Evolutionary conservation across 2,888 invertebrate genomes (phyloP).

Genomic region (Lathronympha strigana): DNA sequence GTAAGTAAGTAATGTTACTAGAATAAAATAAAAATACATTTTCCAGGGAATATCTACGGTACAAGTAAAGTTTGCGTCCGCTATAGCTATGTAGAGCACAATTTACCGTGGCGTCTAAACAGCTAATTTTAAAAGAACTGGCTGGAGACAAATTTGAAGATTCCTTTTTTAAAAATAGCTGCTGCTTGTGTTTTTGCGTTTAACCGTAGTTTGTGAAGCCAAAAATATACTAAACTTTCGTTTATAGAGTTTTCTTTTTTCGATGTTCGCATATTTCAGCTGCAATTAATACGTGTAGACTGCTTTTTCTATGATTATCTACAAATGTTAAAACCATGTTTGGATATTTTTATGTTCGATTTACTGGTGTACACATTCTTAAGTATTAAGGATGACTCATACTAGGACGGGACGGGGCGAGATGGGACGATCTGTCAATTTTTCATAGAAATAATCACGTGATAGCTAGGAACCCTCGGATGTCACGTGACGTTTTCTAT

Average conservation of each 20-base stretch:
- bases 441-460: too few species aligned
- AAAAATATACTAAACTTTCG: not conserved
- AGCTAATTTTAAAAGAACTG: constrained; percentile 79
- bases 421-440: too few species aligned
- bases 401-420: too few species aligned
- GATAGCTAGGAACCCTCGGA: too few species aligned
- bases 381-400: too few species aligned
- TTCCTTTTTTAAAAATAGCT: constrained; percentile 46
- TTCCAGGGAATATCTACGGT: constrained; percentile 78
- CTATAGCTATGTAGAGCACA: constrained; percentile 65
- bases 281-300: too few species aligned
- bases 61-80: constrained; percentile 79
- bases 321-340: too few species aligned
- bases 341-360: too few species aligned
- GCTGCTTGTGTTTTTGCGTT: constrained; percentile 29
- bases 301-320: too few species aligned
- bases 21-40: constrained; percentile 82
- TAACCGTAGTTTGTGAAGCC: constrained; percentile 8
- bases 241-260: not conserved
- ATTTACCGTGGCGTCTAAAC: constrained; percentile 74
- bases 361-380: too few species aligned
- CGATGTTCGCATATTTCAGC: too few species aligned
- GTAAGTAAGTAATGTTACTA: constrained; percentile 58
- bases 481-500: too few species aligned
- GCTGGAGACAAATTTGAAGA: constrained; percentile 56